Base-by-base conservation (phyloP, 2,888 invertebrate species). In the Esperia sulphurella region DNA sequence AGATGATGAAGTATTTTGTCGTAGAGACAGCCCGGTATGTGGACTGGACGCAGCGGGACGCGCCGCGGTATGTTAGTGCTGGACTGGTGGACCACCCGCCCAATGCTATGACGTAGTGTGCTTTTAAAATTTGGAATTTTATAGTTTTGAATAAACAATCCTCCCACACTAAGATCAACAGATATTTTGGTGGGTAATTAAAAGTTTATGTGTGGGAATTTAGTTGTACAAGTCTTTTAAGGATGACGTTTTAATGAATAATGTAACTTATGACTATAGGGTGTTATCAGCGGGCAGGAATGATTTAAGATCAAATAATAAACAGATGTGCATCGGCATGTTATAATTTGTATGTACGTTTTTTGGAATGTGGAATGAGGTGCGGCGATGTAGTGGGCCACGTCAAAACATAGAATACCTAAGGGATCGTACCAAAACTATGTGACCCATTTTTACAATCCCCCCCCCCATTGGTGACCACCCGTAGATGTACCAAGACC, bases 51-150 rank as follows among this genome's bases (percentile, higher is more conserved):
- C 82, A 71, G 77, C 77, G 67, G 79, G 77, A 65, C 61, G 68
- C 69, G 58, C 59, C 63, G 66, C 68, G 68, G 67, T 63, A 51
- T 65, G 62, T 67, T 61, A 69, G 59, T 8, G n/a, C n/a, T 33
- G 33, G 33, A 8, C 9, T 58, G 59, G 48, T 53, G 64, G 80
- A 83, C 81, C 83, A 81, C 80, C 83, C 79, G 75, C 67, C 61
- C 66, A 64, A 66, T 61, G 61, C 63, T 71, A 68, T 59, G 65
- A 68, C 57, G 61, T 57, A 58, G 58, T 59, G 59, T 48, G 50
- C 50, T 48, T 52, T 61, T 21, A 21, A 21, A 21, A 3, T 56
- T 46, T 48, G 6, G 45, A 45, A 43, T 48, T 40, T 51, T 41
- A 48, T 43, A 43, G 37, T 40, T 41, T 12, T 12, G 10, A 21